A percentile compares a stretch with the other conserved stretches of the same genome.
Conservation (phyloP, 2,888 invertebrate genomes). For the Eucera pruinosa region DNA sequence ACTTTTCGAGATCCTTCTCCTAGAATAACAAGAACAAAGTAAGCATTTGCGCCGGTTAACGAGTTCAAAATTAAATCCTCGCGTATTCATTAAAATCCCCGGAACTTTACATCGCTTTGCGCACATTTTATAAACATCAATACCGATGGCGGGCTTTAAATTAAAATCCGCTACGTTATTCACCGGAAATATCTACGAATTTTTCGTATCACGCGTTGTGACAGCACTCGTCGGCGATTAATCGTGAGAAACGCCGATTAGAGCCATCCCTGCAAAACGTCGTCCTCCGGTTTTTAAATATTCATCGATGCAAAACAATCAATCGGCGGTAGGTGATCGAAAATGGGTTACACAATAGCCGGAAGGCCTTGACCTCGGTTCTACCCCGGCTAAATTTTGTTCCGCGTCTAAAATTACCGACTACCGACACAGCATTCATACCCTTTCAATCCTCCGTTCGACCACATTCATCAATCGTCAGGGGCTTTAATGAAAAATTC, state of each 20-base stretch:
- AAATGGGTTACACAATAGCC: constrained; percentile 32
- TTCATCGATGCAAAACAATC: constrained; percentile 37
- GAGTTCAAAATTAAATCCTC: not conserved
- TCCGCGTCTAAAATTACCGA: constrained; percentile 26
- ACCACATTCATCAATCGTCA: not conserved
- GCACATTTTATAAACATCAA: not conserved
- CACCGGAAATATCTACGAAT: not conserved
- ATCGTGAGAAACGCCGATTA: not conserved
- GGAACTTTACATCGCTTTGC: not conserved
- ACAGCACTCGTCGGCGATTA: constrained; percentile 5
- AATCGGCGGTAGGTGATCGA: constrained; percentile 1
- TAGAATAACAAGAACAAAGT: too few species aligned
- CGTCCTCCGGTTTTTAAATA: constrained; percentile 12
- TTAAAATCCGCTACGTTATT: not conserved
- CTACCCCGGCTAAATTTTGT: constrained; percentile 22
- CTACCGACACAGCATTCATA: not conserved
- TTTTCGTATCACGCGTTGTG: too few species aligned
- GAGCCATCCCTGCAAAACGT: not conserved
- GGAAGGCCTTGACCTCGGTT: constrained; percentile 37
- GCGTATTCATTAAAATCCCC: not conserved
- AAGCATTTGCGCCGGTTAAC: constrained; percentile 1
- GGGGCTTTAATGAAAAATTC: constrained; percentile 27
- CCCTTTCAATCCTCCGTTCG: not conserved
- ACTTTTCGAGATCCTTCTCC: too few species aligned
- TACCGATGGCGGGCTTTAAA: not conserved